These are phyloP conservation scores for Alloscopus bannaensis DNA, from an alignment of 2,888 invertebrate species.

Conservation along the genomic window DNA sequence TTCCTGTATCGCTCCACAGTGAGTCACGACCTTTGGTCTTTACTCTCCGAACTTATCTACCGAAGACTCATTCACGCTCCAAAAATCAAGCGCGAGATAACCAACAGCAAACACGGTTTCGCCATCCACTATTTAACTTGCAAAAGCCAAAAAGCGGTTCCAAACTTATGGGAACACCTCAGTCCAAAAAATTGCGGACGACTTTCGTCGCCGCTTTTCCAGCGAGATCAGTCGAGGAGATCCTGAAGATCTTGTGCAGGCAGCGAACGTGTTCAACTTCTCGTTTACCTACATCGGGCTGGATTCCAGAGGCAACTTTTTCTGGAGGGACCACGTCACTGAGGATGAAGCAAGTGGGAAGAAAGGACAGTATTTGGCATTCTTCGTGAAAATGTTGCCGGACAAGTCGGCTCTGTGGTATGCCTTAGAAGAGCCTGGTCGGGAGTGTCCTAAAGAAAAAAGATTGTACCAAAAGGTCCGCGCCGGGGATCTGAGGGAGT, in stretches of 20 bases:
- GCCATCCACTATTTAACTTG: conserved; percentile 46
- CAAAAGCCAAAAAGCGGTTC: conserved; percentile 54
- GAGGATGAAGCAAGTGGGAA: not conserved
- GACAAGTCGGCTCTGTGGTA: conserved; percentile 46
- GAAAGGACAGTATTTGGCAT: conserved; percentile 31
- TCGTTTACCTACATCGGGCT: conserved; percentile 60
- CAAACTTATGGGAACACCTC: conserved; percentile 31
- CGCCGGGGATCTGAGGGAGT: conserved; percentile 24
- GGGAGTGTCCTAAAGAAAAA: conserved; percentile 32
- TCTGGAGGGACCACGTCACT: conserved; percentile 53
- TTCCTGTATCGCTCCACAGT: conserved; percentile 55
- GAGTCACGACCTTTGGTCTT: conserved; percentile 59
- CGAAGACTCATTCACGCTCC: conserved; percentile 33
- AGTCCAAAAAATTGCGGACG: conserved; percentile 27
- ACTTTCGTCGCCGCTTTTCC: conserved; percentile 37
- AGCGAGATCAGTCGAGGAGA: conserved; percentile 42
- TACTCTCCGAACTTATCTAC: conserved; percentile 55
- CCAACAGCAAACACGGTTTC: conserved; percentile 48
- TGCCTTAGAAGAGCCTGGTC: conserved; percentile 41
- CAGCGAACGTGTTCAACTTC: conserved; percentile 44
- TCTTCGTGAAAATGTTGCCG: conserved; percentile 38
- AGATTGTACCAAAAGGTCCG: conserved; percentile 36
- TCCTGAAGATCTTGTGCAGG: conserved; percentile 46
- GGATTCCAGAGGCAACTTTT: conserved; percentile 54
- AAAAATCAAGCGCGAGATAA: conserved; percentile 32